These are phyloP conservation scores for Sylvia atricapilla DNA, from an alignment of 2,113 vertebrate genomes.

Conservation along the genomic window DNA sequence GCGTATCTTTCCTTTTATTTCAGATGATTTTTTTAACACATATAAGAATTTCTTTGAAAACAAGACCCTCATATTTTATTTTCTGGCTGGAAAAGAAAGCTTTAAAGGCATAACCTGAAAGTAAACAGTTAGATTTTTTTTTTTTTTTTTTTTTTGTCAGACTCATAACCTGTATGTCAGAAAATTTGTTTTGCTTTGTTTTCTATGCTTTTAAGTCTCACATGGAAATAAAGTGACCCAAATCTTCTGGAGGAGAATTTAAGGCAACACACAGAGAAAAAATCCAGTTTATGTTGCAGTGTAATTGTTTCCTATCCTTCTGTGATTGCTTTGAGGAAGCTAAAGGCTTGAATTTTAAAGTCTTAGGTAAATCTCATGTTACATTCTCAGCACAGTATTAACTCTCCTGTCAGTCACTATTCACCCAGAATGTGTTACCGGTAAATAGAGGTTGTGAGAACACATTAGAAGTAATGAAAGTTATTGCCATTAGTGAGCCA, in stretches of 20 bases:
- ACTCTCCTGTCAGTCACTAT: neutral
- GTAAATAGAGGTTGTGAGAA: neutral
- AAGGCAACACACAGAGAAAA: neutral
- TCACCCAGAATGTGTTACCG: neutral
- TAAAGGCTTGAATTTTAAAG: conserved; percentile 3
- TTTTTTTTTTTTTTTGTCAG: neutral
- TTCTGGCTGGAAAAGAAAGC: neutral
- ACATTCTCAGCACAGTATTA: neutral
- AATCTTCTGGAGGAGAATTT: neutral
- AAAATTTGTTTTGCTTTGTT: neutral
- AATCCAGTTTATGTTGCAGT: neutral
- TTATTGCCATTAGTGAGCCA: neutral
- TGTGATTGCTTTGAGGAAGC: neutral
- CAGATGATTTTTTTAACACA: neutral
- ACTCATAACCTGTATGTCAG: neutral
- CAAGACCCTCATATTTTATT: neutral
- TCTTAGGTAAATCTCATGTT: neutral
- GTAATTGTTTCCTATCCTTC: neutral
- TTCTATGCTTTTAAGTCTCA: neutral
- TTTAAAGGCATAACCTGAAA: neutral
- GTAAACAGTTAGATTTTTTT: neutral
- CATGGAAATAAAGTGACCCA: neutral
- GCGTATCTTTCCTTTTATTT: neutral
- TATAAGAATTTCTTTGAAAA: neutral
- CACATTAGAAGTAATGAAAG: neutral